phyloP scores from a whole-genome alignment of 2,797 vertebrate species.

The Gallinago solitaria region DNA sequence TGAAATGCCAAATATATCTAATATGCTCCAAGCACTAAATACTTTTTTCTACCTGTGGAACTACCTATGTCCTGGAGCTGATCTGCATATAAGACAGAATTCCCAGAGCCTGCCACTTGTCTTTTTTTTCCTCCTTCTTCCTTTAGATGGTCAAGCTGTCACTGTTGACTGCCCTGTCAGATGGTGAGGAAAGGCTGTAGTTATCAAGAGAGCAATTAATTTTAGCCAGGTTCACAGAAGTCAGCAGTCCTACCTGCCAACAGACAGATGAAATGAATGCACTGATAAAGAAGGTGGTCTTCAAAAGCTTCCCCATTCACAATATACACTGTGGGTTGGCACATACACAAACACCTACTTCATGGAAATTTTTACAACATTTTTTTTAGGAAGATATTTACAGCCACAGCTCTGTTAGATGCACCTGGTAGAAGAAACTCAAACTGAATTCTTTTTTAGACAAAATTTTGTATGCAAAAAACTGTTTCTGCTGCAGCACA shows the following conservation, averaged over 20 bases:
- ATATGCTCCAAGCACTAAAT: not conserved
- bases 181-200: not conserved
- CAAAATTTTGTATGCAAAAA: not conserved
- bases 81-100: not conserved
- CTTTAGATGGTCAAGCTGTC: not conserved
- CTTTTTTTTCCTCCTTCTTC: not conserved
- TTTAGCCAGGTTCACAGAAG: not conserved
- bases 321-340: not conserved
- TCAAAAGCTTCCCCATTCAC: not conserved
- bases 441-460: not conserved
- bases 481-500: not conserved
- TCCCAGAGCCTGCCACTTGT: not conserved
- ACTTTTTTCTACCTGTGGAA: not conserved
- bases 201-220: not conserved
- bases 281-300: not conserved
- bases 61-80: not conserved
- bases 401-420: not conserved
- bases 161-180: not conserved
- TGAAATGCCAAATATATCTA: not conserved
- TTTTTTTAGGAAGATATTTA: not conserved
- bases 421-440: not conserved
- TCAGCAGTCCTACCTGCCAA: not conserved
- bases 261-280: not conserved
- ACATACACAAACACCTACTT: not conserved
- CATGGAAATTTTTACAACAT: not conserved